Percentiles rank a stretch among this genome's conserved stretches.
These are phyloP conservation scores for Micronycteris hirsuta DNA, from an alignment of 2,113 vertebrate species.

Conservation along the genomic window DNA sequence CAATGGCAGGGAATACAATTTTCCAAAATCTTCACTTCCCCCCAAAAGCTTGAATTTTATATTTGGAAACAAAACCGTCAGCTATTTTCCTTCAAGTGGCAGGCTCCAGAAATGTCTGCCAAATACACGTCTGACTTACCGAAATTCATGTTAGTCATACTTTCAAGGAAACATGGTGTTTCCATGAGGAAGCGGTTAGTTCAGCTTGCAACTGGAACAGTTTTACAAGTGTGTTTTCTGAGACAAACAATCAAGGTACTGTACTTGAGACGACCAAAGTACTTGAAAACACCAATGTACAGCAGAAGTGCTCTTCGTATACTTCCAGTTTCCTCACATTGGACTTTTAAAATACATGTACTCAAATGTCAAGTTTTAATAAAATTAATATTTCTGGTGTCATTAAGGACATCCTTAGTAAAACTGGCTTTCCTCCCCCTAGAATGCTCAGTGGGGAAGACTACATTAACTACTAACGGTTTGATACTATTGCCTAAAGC, in stretches of 20 bases:
- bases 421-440: background rate
- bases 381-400: background rate
- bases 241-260: background rate
- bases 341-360: background rate
- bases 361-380: background rate
- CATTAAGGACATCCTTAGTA: background rate
- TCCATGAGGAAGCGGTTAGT: background rate
- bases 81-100: constrained; percentile 3
- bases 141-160: background rate
- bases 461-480: background rate
- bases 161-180: background rate
- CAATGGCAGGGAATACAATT: background rate
- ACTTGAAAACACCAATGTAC: background rate
- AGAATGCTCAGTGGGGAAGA: background rate
- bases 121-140: background rate
- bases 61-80: background rate
- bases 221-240: background rate
- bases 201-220: background rate
- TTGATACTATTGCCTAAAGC: background rate
- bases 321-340: background rate
- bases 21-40: background rate
- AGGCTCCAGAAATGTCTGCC: constrained; percentile 9
- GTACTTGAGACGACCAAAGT: background rate
- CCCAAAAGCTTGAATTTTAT: constrained; percentile 9
- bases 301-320: background rate